These are phyloP conservation scores for Ataeniobius toweri DNA, from an alignment of 2,797 vertebrate species.

Conservation along the genomic window DNA sequence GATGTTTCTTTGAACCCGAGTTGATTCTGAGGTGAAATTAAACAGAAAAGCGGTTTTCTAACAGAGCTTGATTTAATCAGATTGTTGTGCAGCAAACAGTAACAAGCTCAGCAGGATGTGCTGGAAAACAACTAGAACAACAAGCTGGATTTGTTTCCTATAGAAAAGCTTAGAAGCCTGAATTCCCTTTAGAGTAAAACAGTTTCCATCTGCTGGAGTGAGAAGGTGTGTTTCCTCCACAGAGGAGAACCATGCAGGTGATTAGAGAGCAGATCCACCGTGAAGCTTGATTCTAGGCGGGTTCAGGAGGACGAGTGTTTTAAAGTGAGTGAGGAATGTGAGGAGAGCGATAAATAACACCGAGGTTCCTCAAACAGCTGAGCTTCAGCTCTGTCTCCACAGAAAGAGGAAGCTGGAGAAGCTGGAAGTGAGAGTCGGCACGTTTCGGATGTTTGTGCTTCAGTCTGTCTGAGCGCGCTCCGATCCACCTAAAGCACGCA, in stretches of 20 bases:
- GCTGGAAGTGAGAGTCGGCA: background rate
- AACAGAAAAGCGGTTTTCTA: background rate
- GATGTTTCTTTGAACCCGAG: too few species aligned
- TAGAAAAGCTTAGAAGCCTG: background rate
- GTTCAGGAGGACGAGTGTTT: constrained; percentile 2
- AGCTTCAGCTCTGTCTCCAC: too few species aligned
- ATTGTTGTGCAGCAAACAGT: background rate
- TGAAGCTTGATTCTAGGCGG: background rate
- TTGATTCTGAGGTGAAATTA: background rate
- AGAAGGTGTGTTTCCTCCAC: too few species aligned
- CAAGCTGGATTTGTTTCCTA: background rate
- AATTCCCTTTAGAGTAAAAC: background rate
- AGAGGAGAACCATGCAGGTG: too few species aligned
- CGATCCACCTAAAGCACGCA: constrained; percentile 83
- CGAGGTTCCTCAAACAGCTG: background rate
- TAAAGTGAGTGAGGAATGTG: background rate
- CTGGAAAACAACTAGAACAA: background rate
- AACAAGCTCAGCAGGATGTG: background rate
- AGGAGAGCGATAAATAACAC: background rate
- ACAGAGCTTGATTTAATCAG: background rate
- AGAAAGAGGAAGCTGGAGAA: too few species aligned
- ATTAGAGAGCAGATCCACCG: too few species aligned
- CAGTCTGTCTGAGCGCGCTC: background rate
- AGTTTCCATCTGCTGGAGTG: too few species aligned
- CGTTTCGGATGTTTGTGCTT: too few species aligned